Percentiles rank a stretch among this genome's conserved stretches.
phyloP scores from a whole-genome alignment of 64 coral and sea anemone species.

The Hydrozoanthus tunicans region DNA sequence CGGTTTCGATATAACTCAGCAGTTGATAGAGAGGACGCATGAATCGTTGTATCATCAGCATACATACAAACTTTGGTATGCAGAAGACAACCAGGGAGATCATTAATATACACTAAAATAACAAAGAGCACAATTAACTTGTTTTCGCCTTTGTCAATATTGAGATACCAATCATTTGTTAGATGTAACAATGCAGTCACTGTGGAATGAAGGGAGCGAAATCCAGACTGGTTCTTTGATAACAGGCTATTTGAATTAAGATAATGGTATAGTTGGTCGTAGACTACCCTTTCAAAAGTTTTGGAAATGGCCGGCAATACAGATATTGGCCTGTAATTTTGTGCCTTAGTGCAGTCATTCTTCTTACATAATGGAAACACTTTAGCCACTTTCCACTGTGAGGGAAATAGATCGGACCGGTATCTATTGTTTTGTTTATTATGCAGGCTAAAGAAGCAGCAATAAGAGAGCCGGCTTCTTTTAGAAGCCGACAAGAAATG shows the following conservation, averaged over 20 bases:
- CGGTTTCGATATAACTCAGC: background rate
- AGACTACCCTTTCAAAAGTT: conserved; percentile 25
- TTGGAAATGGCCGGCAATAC: conserved; percentile 18
- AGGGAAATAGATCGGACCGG: background rate
- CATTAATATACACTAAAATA: background rate
- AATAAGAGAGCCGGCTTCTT: background rate
- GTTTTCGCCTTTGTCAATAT: background rate
- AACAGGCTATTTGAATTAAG: background rate
- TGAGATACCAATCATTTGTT: background rate
- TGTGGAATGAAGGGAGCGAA: background rate
- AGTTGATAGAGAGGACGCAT: background rate
- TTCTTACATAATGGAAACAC: conserved; percentile 21
- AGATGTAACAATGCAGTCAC: background rate
- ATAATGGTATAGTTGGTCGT: conserved; percentile 29
- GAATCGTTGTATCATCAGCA: background rate
- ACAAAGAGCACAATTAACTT: background rate
- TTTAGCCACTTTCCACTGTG: conserved; percentile 16
- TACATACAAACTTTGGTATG: background rate
- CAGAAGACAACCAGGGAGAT: background rate
- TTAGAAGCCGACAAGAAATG: background rate
- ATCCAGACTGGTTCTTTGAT: background rate
- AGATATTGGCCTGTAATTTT: conserved; percentile 33
- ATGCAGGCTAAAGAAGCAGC: background rate
- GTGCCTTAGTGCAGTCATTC: conserved; percentile 12
- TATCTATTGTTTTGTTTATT: background rate